phyloP scores from a whole-genome alignment of 2,797 vertebrate genomes.

The Loris lydekkerianus region DNA sequence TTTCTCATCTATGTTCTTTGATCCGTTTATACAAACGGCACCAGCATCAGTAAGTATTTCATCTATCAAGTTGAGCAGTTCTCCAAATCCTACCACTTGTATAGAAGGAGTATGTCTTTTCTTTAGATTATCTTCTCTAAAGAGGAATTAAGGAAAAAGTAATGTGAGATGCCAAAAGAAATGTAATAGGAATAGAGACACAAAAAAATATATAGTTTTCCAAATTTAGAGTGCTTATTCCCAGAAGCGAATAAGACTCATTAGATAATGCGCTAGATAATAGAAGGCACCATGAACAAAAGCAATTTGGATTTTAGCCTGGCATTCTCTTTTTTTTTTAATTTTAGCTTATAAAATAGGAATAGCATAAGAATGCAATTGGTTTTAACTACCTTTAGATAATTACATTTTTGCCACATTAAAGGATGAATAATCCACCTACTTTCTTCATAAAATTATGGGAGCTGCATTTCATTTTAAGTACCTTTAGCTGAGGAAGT shows the following conservation, averaged over 20 bases:
- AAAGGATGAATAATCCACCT: conserved; percentile 73
- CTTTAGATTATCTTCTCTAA: not conserved
- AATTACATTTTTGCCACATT: conserved; percentile 81
- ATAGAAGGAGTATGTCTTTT: conserved; percentile 21
- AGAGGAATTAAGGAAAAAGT: conserved; percentile 12
- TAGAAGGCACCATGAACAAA: conserved; percentile 60
- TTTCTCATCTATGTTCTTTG: conserved; percentile 4
- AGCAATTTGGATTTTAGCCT: conserved; percentile 46
- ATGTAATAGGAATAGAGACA: conserved; percentile 24
- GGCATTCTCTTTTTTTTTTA: conserved; percentile 28
- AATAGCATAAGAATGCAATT: conserved; percentile 69
- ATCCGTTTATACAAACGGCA: conserved; percentile 35
- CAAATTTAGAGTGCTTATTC: conserved; percentile 60
- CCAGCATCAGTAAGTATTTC: not conserved
- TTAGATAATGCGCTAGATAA: conserved; percentile 66
- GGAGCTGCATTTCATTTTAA: conserved; percentile 69
- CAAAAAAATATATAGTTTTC: conserved; percentile 45
- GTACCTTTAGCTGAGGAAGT: conserved; percentile 46
- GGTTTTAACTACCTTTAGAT: conserved; percentile 76
- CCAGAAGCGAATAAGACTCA: conserved; percentile 41
- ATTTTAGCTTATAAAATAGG: conserved; percentile 61
- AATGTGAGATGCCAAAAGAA: conserved; percentile 19
- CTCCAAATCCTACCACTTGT: not conserved
- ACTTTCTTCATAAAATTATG: conserved; percentile 65
- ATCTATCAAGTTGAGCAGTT: not conserved